Conservation (phyloP, 2,888 invertebrate species). For the Lasius fuliginosus region DNA sequence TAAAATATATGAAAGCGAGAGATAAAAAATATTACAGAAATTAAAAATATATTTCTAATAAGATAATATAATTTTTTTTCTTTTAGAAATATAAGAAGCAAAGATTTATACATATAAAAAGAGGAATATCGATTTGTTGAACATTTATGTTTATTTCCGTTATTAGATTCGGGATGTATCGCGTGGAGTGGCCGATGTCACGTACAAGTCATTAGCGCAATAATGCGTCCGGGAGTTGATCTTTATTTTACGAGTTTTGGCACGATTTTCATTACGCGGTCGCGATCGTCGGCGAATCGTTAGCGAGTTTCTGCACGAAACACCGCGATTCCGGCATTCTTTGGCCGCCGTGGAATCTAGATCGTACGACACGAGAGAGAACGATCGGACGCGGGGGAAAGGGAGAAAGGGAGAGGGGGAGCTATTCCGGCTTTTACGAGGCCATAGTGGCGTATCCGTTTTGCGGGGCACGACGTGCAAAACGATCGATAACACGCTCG, state of each 20-base stretch:
- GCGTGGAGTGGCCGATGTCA: neutral
- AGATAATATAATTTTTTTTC: neutral
- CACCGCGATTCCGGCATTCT: constrained; percentile 40
- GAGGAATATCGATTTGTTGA: neutral
- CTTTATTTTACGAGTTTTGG: constrained; percentile 43
- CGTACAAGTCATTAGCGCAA: constrained; percentile 25
- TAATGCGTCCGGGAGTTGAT: constrained; percentile 30
- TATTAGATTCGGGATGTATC: neutral
- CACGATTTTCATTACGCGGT: constrained; percentile 49
- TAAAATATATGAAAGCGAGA: neutral
- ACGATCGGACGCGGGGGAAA: constrained; percentile 33
- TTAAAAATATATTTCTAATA: neutral
- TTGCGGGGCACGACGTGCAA: constrained; percentile 80
- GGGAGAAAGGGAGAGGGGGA: constrained; percentile 51
- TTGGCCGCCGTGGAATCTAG: constrained; percentile 32
- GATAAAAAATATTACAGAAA: neutral
- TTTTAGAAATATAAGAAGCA: neutral
- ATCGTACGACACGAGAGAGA: constrained; percentile 36
- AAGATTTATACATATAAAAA: neutral
- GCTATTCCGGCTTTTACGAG: constrained; percentile 76
- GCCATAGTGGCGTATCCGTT: constrained; percentile 79
- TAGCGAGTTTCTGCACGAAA: constrained; percentile 34
- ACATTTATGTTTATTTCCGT: neutral
- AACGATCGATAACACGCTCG: constrained; percentile 83
- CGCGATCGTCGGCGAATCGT: constrained; percentile 33